Percentiles rank a stretch among this genome's conserved stretches.
Evolutionary conservation across 2,113 vertebrate genomes (phyloP).

Genomic region (Myanophis thanlyinensis): DNA sequence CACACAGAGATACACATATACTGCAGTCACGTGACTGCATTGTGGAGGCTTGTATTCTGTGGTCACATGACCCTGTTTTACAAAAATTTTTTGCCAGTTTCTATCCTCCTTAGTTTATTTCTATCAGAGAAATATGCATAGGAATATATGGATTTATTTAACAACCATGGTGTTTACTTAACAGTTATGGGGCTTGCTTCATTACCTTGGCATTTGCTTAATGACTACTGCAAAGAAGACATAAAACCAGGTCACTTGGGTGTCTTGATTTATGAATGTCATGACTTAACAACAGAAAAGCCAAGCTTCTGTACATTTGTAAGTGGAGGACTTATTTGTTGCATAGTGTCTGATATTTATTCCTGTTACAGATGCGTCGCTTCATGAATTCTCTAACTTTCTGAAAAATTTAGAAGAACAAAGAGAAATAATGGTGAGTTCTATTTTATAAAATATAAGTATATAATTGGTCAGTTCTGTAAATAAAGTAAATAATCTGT

Average conservation of each 20-base stretch:
- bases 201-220: neutral
- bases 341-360: neutral
- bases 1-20: too few relatives aligned
- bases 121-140: neutral
- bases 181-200: neutral
- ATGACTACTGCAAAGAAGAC: neutral
- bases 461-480: neutral
- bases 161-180: neutral
- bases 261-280: neutral
- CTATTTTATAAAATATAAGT: too few relatives aligned
- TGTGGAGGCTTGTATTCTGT: neutral
- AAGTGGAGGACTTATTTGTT: neutral
- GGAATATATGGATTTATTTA: neutral
- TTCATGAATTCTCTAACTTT: conserved; percentile 93
- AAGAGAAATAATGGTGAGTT: conserved; percentile 95
- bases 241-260: neutral
- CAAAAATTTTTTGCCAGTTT: neutral
- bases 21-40: too few relatives aligned
- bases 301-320: neutral
- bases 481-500: too few relatives aligned
- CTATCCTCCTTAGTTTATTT: neutral
- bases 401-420: conserved; percentile 94
- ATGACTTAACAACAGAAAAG: neutral
- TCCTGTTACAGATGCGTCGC: conserved; percentile 86
- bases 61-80: neutral